Conservation (phyloP, 2,113 vertebrate genomes). For the Apteryx mantelli region DNA sequence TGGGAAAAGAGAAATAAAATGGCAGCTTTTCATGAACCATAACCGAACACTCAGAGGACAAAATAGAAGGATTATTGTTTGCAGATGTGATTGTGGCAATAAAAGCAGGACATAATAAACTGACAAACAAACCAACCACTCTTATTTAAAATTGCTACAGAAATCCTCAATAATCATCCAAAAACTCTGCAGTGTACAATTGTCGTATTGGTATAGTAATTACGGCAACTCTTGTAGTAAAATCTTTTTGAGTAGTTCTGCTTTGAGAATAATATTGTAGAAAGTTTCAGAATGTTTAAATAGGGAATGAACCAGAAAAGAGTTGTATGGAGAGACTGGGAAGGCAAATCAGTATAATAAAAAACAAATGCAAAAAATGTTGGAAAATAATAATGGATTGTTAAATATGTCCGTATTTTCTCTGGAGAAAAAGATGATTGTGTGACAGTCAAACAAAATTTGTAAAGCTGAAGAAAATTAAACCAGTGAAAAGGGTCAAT, state of each 20-base stretch:
- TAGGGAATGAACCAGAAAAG: not conserved
- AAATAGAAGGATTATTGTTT: constrained; percentile 54
- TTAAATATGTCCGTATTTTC: not conserved
- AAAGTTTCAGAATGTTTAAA: not conserved
- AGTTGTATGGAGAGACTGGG: not conserved
- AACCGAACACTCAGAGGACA: constrained; percentile 9
- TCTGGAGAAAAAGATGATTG: not conserved
- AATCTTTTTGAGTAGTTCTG: not conserved
- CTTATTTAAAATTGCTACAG: not conserved
- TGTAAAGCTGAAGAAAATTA: not conserved
- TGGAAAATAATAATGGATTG: not conserved
- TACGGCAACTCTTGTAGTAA: not conserved
- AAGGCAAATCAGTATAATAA: not conserved
- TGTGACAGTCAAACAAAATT: not conserved
- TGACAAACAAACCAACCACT: constrained; percentile 19
- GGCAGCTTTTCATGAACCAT: constrained; percentile 33
- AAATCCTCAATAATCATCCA: constrained; percentile 14
- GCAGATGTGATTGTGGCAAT: constrained; percentile 54
- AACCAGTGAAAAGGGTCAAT: not conserved
- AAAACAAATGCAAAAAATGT: not conserved
- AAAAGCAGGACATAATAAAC: constrained; percentile 20
- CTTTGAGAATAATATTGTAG: not conserved
- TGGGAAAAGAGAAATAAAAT: constrained; percentile 47
- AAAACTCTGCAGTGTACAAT: not conserved
- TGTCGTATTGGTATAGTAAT: not conserved